Base-by-base conservation (phyloP, 2,113 vertebrate species). In the Prinia subflava region DNA sequence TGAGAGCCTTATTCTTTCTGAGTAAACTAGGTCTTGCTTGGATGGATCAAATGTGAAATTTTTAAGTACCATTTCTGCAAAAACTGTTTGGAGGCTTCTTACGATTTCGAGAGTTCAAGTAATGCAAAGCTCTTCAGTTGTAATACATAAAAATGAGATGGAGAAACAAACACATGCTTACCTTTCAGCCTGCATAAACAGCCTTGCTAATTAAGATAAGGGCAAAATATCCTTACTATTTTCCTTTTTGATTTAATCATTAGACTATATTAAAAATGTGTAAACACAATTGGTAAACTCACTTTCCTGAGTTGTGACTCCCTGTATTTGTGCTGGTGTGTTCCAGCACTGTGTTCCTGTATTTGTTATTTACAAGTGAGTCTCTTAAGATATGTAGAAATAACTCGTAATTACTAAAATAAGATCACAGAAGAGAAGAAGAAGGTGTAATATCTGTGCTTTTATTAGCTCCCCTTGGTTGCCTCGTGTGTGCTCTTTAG, bases 121-220 rank as follows among this genome's bases (percentile, higher is more conserved):
- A 84, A 86, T 49, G 13, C 44, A 69, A 6, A 24, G 13, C 17
- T 80, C 16, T 88, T 69, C 37, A 39, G 46, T 21, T 82, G 35
- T 69, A 75, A 77, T 87, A 75, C 88, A 81, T 84, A 87, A 53
- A 89, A 94, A 88, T 77, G 53, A 92, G 80, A 35, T 87, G 39
- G 68, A 78, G 78, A 89, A 87, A 90, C 24, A 77, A 89, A 60
- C 18, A 41, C 46, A 31, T 73, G 47, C 27, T 73, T 91, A 68
- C 52, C 42, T 92, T 93, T 77, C 60, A 87, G 56, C 52, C 33
- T 92, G 71, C 55, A 49, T 92, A 78, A 76, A 68, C 50, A 81
- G 22, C 19, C 39, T 78, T 87, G 18, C 42, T 90, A 82, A 87
- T 87, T 82, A 84, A 87, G 52, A 52, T 63, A 86, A 64, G 47